Evolutionary conservation across 2,888 invertebrate species (phyloP), one percentile per base, ranked within the genome.

Genomic region (Acronicta alni): DNA sequence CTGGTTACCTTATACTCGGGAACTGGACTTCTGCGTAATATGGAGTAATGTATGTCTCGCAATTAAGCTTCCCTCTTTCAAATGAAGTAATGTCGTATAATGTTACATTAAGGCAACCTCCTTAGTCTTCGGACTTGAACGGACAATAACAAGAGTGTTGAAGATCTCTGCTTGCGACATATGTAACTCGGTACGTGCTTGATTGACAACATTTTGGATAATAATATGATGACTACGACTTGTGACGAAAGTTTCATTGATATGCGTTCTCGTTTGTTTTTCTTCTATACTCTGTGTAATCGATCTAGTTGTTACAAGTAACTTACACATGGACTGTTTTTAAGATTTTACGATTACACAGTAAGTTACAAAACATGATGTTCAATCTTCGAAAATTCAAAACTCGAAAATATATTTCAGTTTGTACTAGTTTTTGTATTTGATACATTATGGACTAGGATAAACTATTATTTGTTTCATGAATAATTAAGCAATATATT

Each of bases 1-100:
- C 26, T 44, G 43, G 46, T 35, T 30, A 20, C 12, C 35, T 48
- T 10, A 38, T 12, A 17, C 39, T 15, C 26, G 14, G 26, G 43
- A 43, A 43, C 43, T 43, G 20, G 43, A 16, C 38, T 14, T 32
- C 15, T 15, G 30, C 17, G 51, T 20, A 12, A 26, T 42, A 41
- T 61, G 43, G 14, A 37, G 51, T 35, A 59, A 67, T 15, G 47
- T 35, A 17, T n/a, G 23, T 52, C 53, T 46, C 18, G 53, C 26
- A 43, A 63, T 35, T 7, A 35, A 15, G 12, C 20, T 70, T 26
- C 17, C 54, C 45, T 52, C 38, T 32, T 15, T 16, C 35, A 23
- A 62, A 23, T 69, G 16, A 46, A 39, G 64, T 53, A 64, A 70
- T 47, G 54, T 63, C 38, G 70, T 52, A 35, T 64, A 53, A 53